Evolutionary conservation across 2,113 vertebrate genomes (phyloP), one percentile per base, ranked within the genome.

Genomic region (Neotoma lepida): DNA sequence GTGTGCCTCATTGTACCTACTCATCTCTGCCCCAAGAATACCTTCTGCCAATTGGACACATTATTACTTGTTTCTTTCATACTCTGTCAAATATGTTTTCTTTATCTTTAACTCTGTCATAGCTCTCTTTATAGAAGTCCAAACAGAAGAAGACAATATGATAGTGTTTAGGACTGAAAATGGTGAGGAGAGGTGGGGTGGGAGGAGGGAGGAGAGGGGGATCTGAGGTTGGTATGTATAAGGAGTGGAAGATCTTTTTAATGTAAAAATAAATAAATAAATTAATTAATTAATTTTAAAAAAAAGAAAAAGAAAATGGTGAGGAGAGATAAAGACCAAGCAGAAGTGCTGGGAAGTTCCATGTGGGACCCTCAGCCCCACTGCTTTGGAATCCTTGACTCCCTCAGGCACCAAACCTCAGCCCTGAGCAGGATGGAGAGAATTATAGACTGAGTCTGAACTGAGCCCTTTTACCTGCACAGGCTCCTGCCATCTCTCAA

Each of bases 21-120:
- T 58, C 18, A 64, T n/a, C 8, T 44, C 74, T 90, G 51, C 41
- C 4, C 0, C 39, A 39, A 68, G 71, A 64, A 56, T 9, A 70
- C 66, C 39, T 81, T 88, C 20, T 89, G 66, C 77, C 54, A 54
- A 24, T 88, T 30, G 49, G 0, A 6, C 0, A 9, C 33, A 4
- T 44, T 96, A 64, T 1, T 76, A 4, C n/a, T 0, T 4, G 3
- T n/a, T 85, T 80, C 44, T 97, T 95, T 95, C 2, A 4, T 24
- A 39, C 10, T 1, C 4, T 51, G 2, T 24, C 49, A 90, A 85
- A 44, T 4, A 0, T 44, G 1, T 13, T 39, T 93, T 95, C 51
- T 88, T 84, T 71, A 33, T 90, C 33, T 94, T 94, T 74, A 73
- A 58, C 78, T 87, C 46, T 80, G 39, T 35, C 82, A 54, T 4